Evolutionary conservation across 2,888 invertebrate species (phyloP).

Genomic region (Nebria salina): DNA sequence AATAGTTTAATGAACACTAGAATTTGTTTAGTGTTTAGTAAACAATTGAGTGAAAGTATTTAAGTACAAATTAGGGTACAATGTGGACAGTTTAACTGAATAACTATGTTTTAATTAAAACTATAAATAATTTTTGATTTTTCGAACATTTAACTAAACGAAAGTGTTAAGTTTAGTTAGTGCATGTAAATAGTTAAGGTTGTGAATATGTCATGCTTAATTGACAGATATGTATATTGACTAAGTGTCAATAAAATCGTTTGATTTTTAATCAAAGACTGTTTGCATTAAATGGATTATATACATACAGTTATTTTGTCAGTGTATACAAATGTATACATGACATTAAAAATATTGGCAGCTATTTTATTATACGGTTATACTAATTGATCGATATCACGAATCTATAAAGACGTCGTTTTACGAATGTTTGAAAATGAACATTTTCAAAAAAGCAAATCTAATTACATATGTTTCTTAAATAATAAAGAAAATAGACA

Average conservation of each 20-base stretch:
- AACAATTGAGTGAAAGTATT: constrained; percentile 9
- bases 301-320: neutral
- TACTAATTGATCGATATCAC: no score
- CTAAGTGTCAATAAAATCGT: constrained; percentile 17
- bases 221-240: neutral
- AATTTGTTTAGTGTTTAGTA: constrained; percentile 9
- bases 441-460: neutral
- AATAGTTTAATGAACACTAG: neutral
- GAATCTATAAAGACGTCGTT: no score
- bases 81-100: constrained; percentile 8
- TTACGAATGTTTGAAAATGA: no score
- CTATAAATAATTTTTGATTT: neutral
- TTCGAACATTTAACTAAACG: no score
- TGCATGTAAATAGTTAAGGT: neutral
- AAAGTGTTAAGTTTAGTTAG: neutral
- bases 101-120: neutral
- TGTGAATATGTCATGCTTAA: neutral
- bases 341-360: constrained; percentile 25
- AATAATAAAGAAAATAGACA: constrained; percentile 12
- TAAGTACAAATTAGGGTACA: constrained; percentile 42
- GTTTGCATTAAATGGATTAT: neutral
- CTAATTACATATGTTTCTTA: neutral
- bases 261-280: neutral
- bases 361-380: neutral
- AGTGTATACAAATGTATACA: constrained; percentile 15